These are phyloP conservation scores for Pempheris klunzingeri DNA, from an alignment of 2,797 vertebrate genomes.

Conservation along the genomic window DNA sequence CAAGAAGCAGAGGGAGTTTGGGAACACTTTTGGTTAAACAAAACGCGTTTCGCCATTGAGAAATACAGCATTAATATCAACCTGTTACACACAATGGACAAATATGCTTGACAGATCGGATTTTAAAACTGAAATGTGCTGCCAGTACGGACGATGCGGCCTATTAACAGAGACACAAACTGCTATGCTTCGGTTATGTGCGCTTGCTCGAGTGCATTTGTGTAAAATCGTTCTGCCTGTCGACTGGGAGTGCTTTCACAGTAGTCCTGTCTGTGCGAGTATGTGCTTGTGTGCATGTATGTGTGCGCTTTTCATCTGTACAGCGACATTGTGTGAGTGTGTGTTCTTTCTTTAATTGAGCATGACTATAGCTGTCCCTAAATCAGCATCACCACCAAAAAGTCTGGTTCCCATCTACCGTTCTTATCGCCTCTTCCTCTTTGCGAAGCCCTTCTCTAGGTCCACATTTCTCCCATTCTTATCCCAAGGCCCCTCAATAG, in stretches of 20 bases:
- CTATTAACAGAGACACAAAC: constrained; percentile 21
- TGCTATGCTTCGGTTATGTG: constrained; percentile 17
- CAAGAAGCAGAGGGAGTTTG: not conserved
- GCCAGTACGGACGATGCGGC: constrained; percentile 7
- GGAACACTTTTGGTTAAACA: not conserved
- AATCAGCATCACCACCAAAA: not conserved
- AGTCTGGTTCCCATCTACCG: constrained; percentile 16
- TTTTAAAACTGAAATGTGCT: constrained; percentile 27
- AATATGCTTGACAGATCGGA: constrained; percentile 28
- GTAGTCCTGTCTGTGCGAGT: constrained; percentile 47
- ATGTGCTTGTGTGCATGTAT: constrained; percentile 21
- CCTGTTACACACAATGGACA: constrained; percentile 17
- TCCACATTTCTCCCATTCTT: constrained; percentile 26
- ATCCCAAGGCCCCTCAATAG: constrained; percentile 29
- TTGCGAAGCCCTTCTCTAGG: constrained; percentile 31
- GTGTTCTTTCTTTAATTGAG: constrained; percentile 21
- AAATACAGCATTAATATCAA: constrained; percentile 2
- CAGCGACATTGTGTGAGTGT: constrained; percentile 63
- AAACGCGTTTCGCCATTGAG: not conserved
- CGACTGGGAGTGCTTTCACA: constrained; percentile 29
- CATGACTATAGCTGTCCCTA: constrained; percentile 24
- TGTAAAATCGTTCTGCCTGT: constrained; percentile 29
- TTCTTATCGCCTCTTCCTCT: constrained; percentile 30
- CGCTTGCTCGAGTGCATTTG: constrained; percentile 15
- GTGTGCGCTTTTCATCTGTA: constrained; percentile 71